Percentiles rank a stretch among this genome's conserved stretches.
Conservation (phyloP, 2,797 vertebrate species). For the Harpagifer antarcticus region DNA sequence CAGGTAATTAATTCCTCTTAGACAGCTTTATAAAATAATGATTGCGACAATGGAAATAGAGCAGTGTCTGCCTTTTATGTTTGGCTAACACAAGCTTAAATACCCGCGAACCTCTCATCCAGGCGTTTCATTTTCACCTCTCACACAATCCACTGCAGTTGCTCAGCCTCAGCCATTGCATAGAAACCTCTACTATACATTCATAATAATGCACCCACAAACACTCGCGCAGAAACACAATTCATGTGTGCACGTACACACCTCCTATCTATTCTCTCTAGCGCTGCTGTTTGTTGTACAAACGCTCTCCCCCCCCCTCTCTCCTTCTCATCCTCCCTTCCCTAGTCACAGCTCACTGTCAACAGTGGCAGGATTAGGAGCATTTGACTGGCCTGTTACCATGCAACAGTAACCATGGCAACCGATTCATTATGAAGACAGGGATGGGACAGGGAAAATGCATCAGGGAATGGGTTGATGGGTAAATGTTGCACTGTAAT, state of each 20-base stretch:
- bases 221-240: conserved; percentile 26
- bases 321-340: conserved; percentile 66
- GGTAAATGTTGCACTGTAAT: conserved; percentile 77
- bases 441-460: conserved; percentile 84
- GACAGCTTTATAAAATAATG: conserved; percentile 19
- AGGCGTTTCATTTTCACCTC: conserved; percentile 45
- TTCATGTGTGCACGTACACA: conserved; percentile 44
- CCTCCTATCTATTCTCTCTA: conserved; percentile 55
- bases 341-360: conserved; percentile 86
- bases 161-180: conserved; percentile 41
- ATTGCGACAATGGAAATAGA: conserved; percentile 10
- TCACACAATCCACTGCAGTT: conserved; percentile 46
- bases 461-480: conserved; percentile 80
- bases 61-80: conserved; percentile 36
- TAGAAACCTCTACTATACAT: conserved; percentile 45
- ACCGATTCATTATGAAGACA: conserved; percentile 85
- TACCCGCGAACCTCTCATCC: conserved; percentile 21
- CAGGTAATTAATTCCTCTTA: conserved; percentile 21
- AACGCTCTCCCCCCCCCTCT: background rate
- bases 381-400: conserved; percentile 88
- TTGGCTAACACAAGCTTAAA: conserved; percentile 41
- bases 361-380: conserved; percentile 87
- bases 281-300: conserved; percentile 59
- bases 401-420: conserved; percentile 83
- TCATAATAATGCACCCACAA: conserved; percentile 28